Conservation (phyloP, 2,113 vertebrate species). For the Ictalurus furcatus region DNA sequence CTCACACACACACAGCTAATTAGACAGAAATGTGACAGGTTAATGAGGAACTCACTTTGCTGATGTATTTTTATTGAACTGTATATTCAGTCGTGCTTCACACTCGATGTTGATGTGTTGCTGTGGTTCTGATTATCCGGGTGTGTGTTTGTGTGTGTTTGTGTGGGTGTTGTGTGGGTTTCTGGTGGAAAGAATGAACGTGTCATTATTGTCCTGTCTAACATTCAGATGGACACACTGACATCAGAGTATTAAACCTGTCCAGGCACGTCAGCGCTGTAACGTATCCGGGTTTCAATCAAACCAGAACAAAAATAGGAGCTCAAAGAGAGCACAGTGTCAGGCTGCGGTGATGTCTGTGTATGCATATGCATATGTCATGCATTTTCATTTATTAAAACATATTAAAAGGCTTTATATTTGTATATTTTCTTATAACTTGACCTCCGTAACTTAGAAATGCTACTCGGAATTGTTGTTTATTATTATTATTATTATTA, state of each 20-base stretch:
- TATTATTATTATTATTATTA: not conserved
- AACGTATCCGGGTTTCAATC: not conserved
- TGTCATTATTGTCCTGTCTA: constrained; percentile 27
- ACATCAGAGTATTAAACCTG: constrained; percentile 56
- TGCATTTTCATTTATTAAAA: not conserved
- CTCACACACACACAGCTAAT: not conserved
- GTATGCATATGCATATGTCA: not conserved
- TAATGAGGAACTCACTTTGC: not conserved
- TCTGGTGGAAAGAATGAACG: not conserved
- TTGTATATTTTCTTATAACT: too few species aligned
- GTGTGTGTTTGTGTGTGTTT: constrained; percentile 15
- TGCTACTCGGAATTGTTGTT: not conserved
- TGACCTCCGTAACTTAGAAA: not conserved
- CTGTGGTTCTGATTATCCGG: constrained; percentile 56
- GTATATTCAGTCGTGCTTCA: constrained; percentile 50
- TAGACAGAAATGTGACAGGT: not conserved
- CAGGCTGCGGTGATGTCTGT: not conserved
- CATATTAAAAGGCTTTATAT: not conserved
- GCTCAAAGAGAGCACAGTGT: not conserved
- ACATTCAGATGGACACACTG: constrained; percentile 46
- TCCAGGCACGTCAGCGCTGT: constrained; percentile 52
- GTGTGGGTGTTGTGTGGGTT: not conserved
- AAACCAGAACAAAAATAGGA: not conserved
- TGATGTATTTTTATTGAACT: not conserved
- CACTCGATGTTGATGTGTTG: constrained; percentile 53